Evolutionary conservation across 1,140 invertebrate genomes (phyloP).

Genomic region (Drosophila murphyi): DNA sequence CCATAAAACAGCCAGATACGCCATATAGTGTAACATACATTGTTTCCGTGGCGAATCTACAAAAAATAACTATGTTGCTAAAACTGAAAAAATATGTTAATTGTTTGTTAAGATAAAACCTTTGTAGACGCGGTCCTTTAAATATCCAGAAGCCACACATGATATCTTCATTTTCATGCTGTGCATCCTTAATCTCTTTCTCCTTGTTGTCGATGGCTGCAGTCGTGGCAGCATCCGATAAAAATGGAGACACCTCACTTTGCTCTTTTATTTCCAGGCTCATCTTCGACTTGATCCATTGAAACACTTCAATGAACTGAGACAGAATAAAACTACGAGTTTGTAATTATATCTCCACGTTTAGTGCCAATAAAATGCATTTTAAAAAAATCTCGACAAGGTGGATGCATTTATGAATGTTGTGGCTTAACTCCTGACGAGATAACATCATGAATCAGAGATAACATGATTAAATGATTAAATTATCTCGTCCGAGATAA

Average conservation of each 20-base stretch:
- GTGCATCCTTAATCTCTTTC: background rate
- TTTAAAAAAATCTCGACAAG: conserved; percentile 18
- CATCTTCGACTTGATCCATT: conserved; percentile 19
- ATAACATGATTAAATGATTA: background rate
- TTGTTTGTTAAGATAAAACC: conserved; percentile 18
- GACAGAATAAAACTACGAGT: conserved; percentile 4
- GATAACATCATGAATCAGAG: conserved; percentile 13
- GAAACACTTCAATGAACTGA: conserved; percentile 18
- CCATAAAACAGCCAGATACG: conserved; percentile 88
- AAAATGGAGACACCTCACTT: conserved; percentile 31
- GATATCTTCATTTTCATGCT: conserved; percentile 85
- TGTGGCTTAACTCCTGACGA: conserved; percentile 6
- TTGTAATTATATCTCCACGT: conserved; percentile 26
- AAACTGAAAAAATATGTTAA: background rate
- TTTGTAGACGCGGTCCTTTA: conserved; percentile 86
- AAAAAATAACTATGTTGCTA: background rate
- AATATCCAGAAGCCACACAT: conserved; percentile 87
- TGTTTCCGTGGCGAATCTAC: conserved; percentile 89
- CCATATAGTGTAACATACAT: conserved; percentile 90
- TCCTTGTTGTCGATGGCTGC: background rate
- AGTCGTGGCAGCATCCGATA: background rate
- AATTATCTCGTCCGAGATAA: background rate
- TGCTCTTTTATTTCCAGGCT: conserved; percentile 15
- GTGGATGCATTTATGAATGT: conserved; percentile 20
- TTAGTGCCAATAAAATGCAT: conserved; percentile 19